Evolutionary conservation across 2,888 invertebrate species (phyloP).

Genomic region (Abrostola tripartita): DNA sequence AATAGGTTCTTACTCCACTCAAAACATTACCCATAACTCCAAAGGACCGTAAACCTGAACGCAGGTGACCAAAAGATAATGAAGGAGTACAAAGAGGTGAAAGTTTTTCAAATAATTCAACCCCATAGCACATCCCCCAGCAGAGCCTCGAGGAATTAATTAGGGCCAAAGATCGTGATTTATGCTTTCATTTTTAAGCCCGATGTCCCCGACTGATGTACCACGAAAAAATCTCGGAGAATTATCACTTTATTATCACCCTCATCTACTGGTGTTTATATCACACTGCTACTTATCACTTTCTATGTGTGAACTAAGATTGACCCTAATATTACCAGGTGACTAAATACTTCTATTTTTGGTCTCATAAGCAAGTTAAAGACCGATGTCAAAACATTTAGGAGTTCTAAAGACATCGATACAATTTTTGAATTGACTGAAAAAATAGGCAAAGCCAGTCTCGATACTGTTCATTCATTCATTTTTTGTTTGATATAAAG

Average conservation of each 20-base stretch:
- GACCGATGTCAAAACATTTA: too few relatives aligned
- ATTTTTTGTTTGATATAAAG: too few relatives aligned
- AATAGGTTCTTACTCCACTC: not conserved
- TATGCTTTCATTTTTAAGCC: slow-evolving; percentile 87
- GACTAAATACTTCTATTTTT: too few relatives aligned
- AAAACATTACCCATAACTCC: slow-evolving; percentile 37
- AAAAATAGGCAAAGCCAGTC: too few relatives aligned
- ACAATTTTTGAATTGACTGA: too few relatives aligned
- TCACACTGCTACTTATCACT: too few relatives aligned
- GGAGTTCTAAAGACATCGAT: too few relatives aligned
- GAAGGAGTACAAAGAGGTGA: slow-evolving; percentile 70
- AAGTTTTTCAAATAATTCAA: slow-evolving; percentile 83
- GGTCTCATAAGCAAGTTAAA: too few relatives aligned
- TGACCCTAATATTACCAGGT: too few relatives aligned
- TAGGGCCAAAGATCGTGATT: slow-evolving; percentile 88
- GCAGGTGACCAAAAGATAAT: slow-evolving; percentile 78
- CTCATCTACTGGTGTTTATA: too few relatives aligned
- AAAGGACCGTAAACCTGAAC: slow-evolving; percentile 45
- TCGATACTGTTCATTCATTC: too few relatives aligned
- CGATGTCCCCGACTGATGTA: slow-evolving; percentile 73
- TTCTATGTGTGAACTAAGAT: too few relatives aligned
- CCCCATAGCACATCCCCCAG: slow-evolving; percentile 68
- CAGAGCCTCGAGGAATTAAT: slow-evolving; percentile 86
- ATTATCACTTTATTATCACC: slow-evolving; percentile 19
- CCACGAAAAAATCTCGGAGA: slow-evolving; percentile 51